Percentiles rank a stretch among this genome's conserved stretches.
Evolutionary conservation across 2,797 vertebrate genomes (phyloP).

Genomic region (Epinephelus coioides): DNA sequence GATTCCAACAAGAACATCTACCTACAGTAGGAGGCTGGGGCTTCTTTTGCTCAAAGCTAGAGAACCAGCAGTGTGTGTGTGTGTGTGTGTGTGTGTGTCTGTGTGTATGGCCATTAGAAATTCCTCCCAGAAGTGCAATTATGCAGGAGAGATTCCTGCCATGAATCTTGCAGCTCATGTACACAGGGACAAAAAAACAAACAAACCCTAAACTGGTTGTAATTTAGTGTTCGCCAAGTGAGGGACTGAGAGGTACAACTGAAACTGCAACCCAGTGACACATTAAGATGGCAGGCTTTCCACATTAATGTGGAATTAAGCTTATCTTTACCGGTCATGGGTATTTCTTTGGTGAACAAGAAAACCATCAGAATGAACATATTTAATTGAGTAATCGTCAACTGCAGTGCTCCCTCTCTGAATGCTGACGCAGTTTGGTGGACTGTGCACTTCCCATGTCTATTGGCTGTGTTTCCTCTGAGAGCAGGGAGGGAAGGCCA

Average conservation of each 20-base stretch:
- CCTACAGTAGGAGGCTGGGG: slow-evolving; percentile 41
- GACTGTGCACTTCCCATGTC: slow-evolving; percentile 47
- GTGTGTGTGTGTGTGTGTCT: not conserved
- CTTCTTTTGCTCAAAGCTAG: slow-evolving; percentile 51
- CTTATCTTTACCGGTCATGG: slow-evolving; percentile 26
- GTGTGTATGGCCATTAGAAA: slow-evolving; percentile 31
- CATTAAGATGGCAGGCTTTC: slow-evolving; percentile 4
- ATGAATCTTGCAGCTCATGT: slow-evolving; percentile 23
- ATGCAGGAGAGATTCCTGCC: slow-evolving; percentile 38
- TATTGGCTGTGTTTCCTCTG: slow-evolving; percentile 64
- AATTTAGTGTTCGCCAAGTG: slow-evolving; percentile 31
- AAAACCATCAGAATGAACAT: slow-evolving; percentile 38
- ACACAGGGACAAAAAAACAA: not conserved
- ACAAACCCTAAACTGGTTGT: not conserved
- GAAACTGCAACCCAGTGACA: slow-evolving; percentile 5
- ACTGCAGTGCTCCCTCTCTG: slow-evolving; percentile 43
- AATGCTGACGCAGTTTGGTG: slow-evolving; percentile 60
- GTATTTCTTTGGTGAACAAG: slow-evolving; percentile 35
- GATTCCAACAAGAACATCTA: slow-evolving; percentile 64
- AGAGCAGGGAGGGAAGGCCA: slow-evolving; percentile 68
- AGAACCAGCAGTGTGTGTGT: slow-evolving; percentile 31
- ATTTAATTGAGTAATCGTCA: slow-evolving; percentile 62
- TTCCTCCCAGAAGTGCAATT: slow-evolving; percentile 58
- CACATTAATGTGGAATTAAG: slow-evolving; percentile 30
- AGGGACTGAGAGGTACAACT: slow-evolving; percentile 9